Conservation (phyloP, 2,888 invertebrate genomes). For the Homarus gammarus region DNA sequence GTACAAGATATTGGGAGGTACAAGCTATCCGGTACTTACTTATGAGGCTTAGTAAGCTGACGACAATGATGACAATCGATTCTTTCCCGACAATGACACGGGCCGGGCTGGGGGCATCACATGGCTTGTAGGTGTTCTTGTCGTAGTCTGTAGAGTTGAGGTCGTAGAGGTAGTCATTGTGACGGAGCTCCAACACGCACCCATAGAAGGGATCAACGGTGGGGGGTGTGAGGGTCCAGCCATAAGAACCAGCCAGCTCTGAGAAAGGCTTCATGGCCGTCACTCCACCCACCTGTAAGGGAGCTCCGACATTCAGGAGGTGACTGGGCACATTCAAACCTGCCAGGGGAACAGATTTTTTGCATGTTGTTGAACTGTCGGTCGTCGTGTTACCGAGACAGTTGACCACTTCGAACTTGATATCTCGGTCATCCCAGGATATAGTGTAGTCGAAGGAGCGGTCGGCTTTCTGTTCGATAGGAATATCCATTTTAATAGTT, state of each 20-base stretch:
- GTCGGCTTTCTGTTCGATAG: conserved; percentile 15
- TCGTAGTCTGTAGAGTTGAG: conserved; percentile 72
- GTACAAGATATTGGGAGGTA: no score
- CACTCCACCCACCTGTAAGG: conserved; percentile 72
- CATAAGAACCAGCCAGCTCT: conserved; percentile 54
- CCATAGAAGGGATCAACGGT: conserved; percentile 58
- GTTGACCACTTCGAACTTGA: conserved; percentile 55
- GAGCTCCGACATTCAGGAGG: conserved; percentile 63
- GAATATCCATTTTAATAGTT: conserved; percentile 50
- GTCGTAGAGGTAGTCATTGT: conserved; percentile 72
- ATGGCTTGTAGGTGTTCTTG: conserved; percentile 59
- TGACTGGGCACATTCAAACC: conserved; percentile 16
- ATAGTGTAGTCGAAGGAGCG: conserved; percentile 45
- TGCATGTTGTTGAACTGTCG: conserved; percentile 33
- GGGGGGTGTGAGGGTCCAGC: conserved; percentile 61
- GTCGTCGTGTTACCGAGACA: conserved; percentile 42
- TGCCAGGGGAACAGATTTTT: conserved; percentile 26
- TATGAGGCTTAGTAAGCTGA: conserved; percentile 66
- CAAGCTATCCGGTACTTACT: conserved; percentile 36
- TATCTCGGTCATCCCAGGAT: conserved; percentile 47
- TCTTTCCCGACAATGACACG: conserved; percentile 65
- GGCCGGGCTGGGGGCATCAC: conserved; percentile 36
- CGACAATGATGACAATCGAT: conserved; percentile 73
- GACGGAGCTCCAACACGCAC: conserved; percentile 58
- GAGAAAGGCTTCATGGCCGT: conserved; percentile 52